These are phyloP conservation scores for Argopecten irradians DNA, from an alignment of 1,140 invertebrate genomes.

Conservation along the genomic window DNA sequence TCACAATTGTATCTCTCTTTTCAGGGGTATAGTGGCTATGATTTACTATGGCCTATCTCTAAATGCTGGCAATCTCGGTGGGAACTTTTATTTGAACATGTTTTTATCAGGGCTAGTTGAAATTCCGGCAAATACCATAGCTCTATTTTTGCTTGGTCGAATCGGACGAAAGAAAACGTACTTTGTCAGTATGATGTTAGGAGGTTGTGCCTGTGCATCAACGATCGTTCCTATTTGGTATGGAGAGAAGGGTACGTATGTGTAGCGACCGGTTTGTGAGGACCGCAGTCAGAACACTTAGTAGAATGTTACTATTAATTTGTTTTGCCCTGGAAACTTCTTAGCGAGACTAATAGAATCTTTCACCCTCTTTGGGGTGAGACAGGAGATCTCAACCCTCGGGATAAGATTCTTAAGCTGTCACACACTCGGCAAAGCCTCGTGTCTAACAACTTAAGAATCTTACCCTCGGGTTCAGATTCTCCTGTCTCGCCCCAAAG, in stretches of 20 bases:
- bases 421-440: too few relatives aligned
- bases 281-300: too few relatives aligned
- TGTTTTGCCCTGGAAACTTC: too few relatives aligned
- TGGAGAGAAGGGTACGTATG: slow-evolving; percentile 44
- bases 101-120: slow-evolving; percentile 82
- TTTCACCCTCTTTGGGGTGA: too few relatives aligned
- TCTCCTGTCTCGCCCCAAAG: too few relatives aligned
- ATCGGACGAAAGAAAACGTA: slow-evolving; percentile 57
- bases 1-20: background rate
- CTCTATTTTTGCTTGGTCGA: slow-evolving; percentile 52
- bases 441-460: too few relatives aligned
- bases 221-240: slow-evolving; percentile 55
- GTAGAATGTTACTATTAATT: too few relatives aligned
- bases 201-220: slow-evolving; percentile 56
- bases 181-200: slow-evolving; percentile 52
- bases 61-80: slow-evolving; percentile 58
- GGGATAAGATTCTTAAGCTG: too few relatives aligned
- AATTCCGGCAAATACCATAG: slow-evolving; percentile 80
- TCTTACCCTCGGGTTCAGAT: too few relatives aligned
- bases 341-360: too few relatives aligned
- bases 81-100: slow-evolving; percentile 69
- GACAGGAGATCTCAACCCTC: too few relatives aligned
- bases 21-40: slow-evolving; percentile 73
- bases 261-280: too few relatives aligned
- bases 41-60: slow-evolving; percentile 82